A percentile compares a stretch with the other conserved stretches of the same genome.
These are phyloP conservation scores for Camponotus fellah DNA, from an alignment of 2,888 invertebrate species.

Conservation along the genomic window DNA sequence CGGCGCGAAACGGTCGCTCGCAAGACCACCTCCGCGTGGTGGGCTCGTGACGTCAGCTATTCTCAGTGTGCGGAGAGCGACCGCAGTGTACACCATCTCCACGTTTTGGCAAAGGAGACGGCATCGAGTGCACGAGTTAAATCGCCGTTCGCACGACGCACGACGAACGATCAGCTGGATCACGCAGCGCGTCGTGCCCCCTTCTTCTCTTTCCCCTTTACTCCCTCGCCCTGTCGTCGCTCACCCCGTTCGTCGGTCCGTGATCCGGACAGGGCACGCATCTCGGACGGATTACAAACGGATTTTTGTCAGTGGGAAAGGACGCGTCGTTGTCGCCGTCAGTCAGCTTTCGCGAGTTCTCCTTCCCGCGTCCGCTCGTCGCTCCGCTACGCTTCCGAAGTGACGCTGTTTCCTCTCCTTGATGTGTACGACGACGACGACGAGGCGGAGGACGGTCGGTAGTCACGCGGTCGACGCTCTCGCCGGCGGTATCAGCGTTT, in stretches of 20 bases:
- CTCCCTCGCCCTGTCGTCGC: constrained; percentile 26
- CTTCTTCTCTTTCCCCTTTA: neutral
- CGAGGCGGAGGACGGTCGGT: constrained; percentile 68
- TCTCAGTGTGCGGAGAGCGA: constrained; percentile 85
- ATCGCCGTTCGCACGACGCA: constrained; percentile 50
- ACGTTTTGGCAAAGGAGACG: constrained; percentile 77
- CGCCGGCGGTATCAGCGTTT: constrained; percentile 63
- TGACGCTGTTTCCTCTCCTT: constrained; percentile 67
- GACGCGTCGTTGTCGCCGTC: constrained; percentile 34
- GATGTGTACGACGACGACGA: constrained; percentile 76
- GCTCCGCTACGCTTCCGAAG: constrained; percentile 25
- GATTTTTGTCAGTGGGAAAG: constrained; percentile 28
- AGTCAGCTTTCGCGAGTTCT: neutral
- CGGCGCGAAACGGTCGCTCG: constrained; percentile 82
- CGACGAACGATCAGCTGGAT: constrained; percentile 62
- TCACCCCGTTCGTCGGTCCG: constrained; percentile 2
- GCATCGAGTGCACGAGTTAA: constrained; percentile 70
- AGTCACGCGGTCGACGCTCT: constrained; percentile 76
- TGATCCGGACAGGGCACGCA: neutral
- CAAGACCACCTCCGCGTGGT: constrained; percentile 85
- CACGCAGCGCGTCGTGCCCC: constrained; percentile 33
- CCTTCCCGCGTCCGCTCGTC: constrained; percentile 36
- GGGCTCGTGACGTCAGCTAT: constrained; percentile 84
- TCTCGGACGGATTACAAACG: constrained; percentile 29
- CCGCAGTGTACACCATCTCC: constrained; percentile 84